Evolutionary conservation across 2,888 invertebrate genomes (phyloP).

Genomic region (Orthosia gothica): DNA sequence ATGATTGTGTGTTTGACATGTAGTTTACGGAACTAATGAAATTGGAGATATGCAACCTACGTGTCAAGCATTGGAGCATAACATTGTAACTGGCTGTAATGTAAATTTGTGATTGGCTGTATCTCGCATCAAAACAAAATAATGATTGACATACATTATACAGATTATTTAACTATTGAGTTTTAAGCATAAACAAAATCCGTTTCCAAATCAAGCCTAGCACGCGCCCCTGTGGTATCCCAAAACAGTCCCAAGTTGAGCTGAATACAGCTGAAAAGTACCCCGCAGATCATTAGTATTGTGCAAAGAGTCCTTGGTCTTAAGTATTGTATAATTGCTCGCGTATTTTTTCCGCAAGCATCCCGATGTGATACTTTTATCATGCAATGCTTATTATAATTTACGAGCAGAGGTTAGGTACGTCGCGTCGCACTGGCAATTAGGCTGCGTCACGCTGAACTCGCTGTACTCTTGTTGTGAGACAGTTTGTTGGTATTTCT

Average conservation of each 20-base stretch:
- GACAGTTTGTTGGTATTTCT: constrained; percentile 15
- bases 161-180: background rate
- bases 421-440: constrained; percentile 49
- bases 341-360: constrained; percentile 32
- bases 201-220: background rate
- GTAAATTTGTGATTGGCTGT: too few relatives aligned
- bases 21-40: constrained; percentile 32
- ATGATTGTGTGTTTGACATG: constrained; percentile 30
- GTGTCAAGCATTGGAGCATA: background rate
- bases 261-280: background rate
- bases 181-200: background rate
- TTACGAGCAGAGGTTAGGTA: constrained; percentile 53
- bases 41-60: constrained; percentile 32
- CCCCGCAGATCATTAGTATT: constrained; percentile 28
- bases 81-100: background rate
- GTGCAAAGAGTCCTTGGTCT: background rate
- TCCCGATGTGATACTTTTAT: constrained; percentile 44
- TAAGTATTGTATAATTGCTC: constrained; percentile 36
- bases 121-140: background rate
- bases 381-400: constrained; percentile 50
- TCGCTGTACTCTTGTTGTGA: constrained; percentile 26
- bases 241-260: background rate
- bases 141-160: background rate
- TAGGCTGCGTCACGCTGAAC: constrained; percentile 69
- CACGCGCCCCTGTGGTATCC: background rate